Percentiles rank a stretch among this genome's conserved stretches.
Evolutionary conservation across 2,888 invertebrate species (phyloP).

Genomic region (Oeneis ivallda): DNA sequence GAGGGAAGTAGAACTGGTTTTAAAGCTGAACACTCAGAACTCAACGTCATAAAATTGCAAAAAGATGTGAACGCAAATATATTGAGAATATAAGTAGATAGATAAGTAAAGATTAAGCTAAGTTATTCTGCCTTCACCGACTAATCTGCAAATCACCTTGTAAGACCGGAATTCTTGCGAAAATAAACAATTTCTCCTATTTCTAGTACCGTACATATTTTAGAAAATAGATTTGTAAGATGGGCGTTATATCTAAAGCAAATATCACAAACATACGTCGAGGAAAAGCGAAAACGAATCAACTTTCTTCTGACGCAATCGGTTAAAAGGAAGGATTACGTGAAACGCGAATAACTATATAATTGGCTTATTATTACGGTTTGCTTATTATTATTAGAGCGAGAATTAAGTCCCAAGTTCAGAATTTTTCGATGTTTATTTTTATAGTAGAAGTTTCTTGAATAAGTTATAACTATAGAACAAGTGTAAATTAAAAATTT

Average conservation of each 20-base stretch:
- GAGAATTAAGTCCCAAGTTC: background rate
- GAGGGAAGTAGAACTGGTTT: background rate
- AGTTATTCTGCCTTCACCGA: background rate
- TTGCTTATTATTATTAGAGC: conserved; percentile 3
- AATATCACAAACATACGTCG: conserved; percentile 20
- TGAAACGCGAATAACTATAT: background rate
- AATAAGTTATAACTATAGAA: background rate
- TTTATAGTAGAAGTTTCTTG: background rate
- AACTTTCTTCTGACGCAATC: conserved; percentile 42
- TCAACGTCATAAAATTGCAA: background rate
- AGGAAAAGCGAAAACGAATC: conserved; percentile 40
- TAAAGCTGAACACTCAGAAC: background rate
- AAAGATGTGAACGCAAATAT: background rate
- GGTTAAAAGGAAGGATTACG: conserved; percentile 13
- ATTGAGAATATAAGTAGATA: background rate
- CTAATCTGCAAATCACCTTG: conserved; percentile 21
- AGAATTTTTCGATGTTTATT: background rate
- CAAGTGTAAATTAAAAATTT: too few relatives aligned
- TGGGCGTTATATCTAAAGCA: conserved; percentile 18
- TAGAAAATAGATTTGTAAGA: conserved; percentile 24
- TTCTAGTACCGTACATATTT: conserved; percentile 12
- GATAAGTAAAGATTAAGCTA: background rate
- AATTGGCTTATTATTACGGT: background rate
- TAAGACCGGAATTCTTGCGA: conserved; percentile 14
- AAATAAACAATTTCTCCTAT: conserved; percentile 30